These are phyloP conservation scores for Agriopis leucophaearia DNA, from an alignment of 2,888 invertebrate species.

Conservation along the genomic window DNA sequence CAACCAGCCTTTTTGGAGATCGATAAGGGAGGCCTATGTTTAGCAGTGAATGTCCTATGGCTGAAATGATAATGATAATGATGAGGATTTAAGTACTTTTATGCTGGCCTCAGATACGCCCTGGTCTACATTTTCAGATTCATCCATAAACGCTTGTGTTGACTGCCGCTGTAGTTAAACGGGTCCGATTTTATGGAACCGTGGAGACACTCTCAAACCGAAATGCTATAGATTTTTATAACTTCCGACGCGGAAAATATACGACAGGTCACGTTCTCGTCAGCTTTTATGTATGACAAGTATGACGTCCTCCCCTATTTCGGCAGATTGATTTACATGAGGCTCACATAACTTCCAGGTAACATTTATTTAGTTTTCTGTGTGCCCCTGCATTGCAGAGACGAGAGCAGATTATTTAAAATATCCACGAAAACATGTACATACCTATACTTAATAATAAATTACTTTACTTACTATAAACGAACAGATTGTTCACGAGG, in stretches of 20 bases:
- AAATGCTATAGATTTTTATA: constrained; percentile 33
- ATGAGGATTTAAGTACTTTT: too few species aligned
- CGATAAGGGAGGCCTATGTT: too few species aligned
- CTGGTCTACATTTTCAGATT: too few species aligned
- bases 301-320: constrained; percentile 28
- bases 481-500: too few species aligned
- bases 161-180: background rate
- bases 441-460: too few species aligned
- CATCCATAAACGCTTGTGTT: too few species aligned
- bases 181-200: background rate
- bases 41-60: too few species aligned
- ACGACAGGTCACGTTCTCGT: constrained; percentile 40
- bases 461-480: too few species aligned
- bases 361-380: constrained; percentile 17
- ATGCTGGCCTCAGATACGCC: too few species aligned
- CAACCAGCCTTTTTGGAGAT: too few species aligned
- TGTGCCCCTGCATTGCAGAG: constrained; percentile 13
- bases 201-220: background rate
- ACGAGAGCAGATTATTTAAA: background rate
- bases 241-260: constrained; percentile 27
- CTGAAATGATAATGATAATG: too few species aligned
- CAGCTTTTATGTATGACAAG: constrained; percentile 40
- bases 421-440: background rate
- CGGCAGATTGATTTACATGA: constrained; percentile 32
- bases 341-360: constrained; percentile 19